Base-by-base conservation (phyloP, 2,797 vertebrate species). In the Catharus ustulatus region DNA sequence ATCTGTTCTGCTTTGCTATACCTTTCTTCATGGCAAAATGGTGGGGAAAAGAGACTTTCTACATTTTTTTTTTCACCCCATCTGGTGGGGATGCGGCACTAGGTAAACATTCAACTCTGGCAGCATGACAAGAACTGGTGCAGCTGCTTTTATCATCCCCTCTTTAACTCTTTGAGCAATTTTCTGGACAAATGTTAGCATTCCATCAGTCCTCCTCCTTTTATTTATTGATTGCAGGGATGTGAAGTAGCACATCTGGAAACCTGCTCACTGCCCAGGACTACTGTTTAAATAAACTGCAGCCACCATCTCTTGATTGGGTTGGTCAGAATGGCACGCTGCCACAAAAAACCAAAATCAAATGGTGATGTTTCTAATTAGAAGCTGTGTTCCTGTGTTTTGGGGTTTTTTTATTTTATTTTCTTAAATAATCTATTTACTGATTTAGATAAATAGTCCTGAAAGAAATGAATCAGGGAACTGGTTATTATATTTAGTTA, bases 191-290 rank as follows among this genome's bases (percentile, higher is more conserved):
- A 95, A 96, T 93, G 82, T 96, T 97, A 93, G 84, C 95, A 96
- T 96, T 97, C 96, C 93, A 89, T 5, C 80, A 86, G 87, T 94
- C 95, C 27, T 82, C 49, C 81, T 96, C 84, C 85, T 95, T 96
- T 96, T 96, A 97, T 97, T 97, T 97, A 97, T 97, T 96, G 89
- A 92, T 96, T 94, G 75, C 82, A 90, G 92, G 78, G 91, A 89
- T 94, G 89, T 90, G 29, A 46, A 95, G 82, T 87, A 93, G 83
- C 87, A 96, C 96, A 97, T 96, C 95, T 97, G 96, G 96, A 97
- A 96, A 91, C 85, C 73, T 91, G 58, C 86, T 95, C 93, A 54
- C 67, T 91, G 46, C 66, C 48, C 57, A 23, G 84, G 79, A 94
- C 95, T 97, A 96, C 96, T 96, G 95, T 95, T 96, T 90, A 96